Conservation (phyloP, 2,113 vertebrate genomes). For the Anas platyrhynchos region DNA sequence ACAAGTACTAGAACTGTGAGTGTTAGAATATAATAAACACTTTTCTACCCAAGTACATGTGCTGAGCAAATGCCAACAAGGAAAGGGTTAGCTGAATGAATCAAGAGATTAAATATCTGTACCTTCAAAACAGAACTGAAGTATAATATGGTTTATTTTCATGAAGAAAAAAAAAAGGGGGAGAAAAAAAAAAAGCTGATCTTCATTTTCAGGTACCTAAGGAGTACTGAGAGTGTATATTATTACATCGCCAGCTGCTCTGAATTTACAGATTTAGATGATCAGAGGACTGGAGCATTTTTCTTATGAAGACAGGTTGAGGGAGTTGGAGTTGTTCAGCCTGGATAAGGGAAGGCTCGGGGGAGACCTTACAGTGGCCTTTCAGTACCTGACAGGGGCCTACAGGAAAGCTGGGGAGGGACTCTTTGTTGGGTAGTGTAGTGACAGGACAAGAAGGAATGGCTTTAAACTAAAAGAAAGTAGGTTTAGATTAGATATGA, state of each 20-base stretch:
- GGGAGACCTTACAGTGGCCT: background rate
- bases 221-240: no score
- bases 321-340: background rate
- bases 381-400: background rate
- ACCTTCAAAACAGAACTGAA: slow-evolving; percentile 1
- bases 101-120: background rate
- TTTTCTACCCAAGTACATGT: background rate
- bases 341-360: background rate
- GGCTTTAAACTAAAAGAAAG: background rate
- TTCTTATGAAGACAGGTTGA: background rate
- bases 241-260: no score
- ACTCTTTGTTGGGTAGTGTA: background rate
- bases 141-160: background rate
- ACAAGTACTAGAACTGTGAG: background rate
- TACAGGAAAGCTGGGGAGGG: background rate
- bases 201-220: no score
- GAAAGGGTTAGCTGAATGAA: slow-evolving; percentile 21
- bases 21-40: background rate
- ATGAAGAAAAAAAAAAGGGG: background rate
- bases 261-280: background rate
- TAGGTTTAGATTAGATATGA: background rate
- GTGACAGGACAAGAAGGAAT: background rate
- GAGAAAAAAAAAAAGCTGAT: background rate
- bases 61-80: background rate
- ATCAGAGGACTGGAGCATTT: background rate